Base-by-base conservation (phyloP, 2,113 vertebrate species). In the Ptilorrhoa leucosticta region DNA sequence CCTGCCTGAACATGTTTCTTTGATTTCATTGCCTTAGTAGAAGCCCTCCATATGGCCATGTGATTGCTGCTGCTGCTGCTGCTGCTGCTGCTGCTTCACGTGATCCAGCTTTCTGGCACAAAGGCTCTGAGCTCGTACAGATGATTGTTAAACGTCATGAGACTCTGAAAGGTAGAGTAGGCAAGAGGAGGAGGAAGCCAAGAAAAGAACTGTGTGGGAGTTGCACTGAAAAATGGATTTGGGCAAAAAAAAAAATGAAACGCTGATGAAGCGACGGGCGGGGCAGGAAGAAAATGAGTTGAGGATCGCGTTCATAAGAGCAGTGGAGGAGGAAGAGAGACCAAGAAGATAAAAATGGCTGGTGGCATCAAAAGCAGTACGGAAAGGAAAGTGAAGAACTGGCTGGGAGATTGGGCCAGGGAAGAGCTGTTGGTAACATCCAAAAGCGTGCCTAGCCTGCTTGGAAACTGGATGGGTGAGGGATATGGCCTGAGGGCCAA, bases 151-250 rank as follows among this genome's bases (percentile, higher is more conserved):
- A 96, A 94, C 92, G 71, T 96, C 93, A 91, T 82, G 87, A 89
- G 89, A 78, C 65, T 93, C 83, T 87, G 79, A 90, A 85, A 96
- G 93, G 95, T 88, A 94, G 90, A 90, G 93, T 96, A 93, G 94
- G 95, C 95, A 94, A 91, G 95, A 91, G 72, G 78, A 94, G 91
- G 90, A 93, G 75, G 93, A 73, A 94, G 91, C 91, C 91, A 80
- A 95, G 93, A 96, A 96, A 96, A 96, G 96, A 96, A 77, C 54
- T 1, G 16, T 2, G 95, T 97, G 90, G 96, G 95, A 88, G 92
- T 83, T 78, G 53, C 93, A 71, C 79, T 94, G 85, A 90, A 83
- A 96, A 80, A 83, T 86, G 83, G 60, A 81, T 90, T 57, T 40
- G 42, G 76, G 35, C 0, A 45, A 48, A 42, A 61, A 10, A n/a